Percentiles rank a stretch among this genome's conserved stretches.
Evolutionary conservation across 2,888 invertebrate species (phyloP).

Genomic region (Acleris laterana): DNA sequence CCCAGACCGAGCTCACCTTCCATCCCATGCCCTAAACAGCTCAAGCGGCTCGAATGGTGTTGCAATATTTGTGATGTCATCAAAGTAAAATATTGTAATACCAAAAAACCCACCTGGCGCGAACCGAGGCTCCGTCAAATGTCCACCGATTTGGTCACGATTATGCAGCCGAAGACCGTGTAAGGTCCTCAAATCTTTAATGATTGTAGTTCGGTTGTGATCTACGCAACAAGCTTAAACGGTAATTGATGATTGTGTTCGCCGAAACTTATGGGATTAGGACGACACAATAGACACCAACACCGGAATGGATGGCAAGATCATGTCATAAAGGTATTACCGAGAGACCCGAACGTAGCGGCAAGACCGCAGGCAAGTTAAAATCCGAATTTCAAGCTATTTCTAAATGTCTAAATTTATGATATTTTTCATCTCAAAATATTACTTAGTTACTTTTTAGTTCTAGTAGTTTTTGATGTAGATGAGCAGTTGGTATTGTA

Average conservation of each 20-base stretch:
- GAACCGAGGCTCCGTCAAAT: slow-evolving; percentile 74
- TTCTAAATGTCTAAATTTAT: slow-evolving; percentile 6
- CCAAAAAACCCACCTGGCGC: slow-evolving; percentile 72
- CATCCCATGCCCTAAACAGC: slow-evolving; percentile 79
- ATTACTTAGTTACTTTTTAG: too few relatives aligned
- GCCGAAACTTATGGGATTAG: slow-evolving; percentile 2
- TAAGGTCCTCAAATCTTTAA: slow-evolving; percentile 43
- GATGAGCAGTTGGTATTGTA: background rate
- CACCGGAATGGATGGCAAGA: slow-evolving; percentile 15
- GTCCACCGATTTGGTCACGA: slow-evolving; percentile 70
- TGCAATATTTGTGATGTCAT: slow-evolving; percentile 54
- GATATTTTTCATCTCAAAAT: background rate
- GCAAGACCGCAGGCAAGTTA: slow-evolving; percentile 7
- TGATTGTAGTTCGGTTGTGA: slow-evolving; percentile 56
- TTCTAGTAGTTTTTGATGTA: slow-evolving; percentile 18
- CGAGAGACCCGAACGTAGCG: background rate
- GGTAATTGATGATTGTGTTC: slow-evolving; percentile 13
- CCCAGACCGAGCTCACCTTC: slow-evolving; percentile 87
- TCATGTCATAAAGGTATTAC: background rate
- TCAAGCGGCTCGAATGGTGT: slow-evolving; percentile 63
- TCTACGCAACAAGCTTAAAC: slow-evolving; percentile 15
- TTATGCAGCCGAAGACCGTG: slow-evolving; percentile 63
- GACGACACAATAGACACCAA: slow-evolving; percentile 10
- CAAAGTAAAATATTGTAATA: slow-evolving; percentile 56
- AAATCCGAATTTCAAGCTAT: background rate